Conservation (phyloP, 2,888 invertebrate genomes). For the Apamea epomidion region DNA sequence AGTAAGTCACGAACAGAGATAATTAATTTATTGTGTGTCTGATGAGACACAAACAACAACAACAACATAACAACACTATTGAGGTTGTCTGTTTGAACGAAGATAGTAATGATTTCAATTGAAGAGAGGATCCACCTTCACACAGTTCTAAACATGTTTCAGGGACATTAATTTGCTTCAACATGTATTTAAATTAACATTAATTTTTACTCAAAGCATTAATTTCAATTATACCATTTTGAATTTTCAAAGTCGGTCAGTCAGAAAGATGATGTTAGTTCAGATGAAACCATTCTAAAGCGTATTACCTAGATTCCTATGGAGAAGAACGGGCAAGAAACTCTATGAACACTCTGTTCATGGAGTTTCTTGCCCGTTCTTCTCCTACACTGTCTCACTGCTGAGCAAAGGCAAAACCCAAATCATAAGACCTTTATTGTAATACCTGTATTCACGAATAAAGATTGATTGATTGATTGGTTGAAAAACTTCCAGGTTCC, state of each 20-base stretch:
- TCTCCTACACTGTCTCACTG: neutral
- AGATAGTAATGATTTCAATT: neutral
- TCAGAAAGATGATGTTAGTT: neutral
- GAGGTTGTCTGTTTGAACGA: neutral
- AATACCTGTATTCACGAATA: too few species aligned
- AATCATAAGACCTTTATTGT: too few species aligned
- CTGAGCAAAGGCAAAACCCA: neutral
- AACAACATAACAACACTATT: neutral
- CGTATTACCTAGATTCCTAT: too few species aligned
- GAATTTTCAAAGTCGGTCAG: neutral
- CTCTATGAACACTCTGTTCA: neutral
- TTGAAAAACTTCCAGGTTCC: too few species aligned
- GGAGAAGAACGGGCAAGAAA: too few species aligned
- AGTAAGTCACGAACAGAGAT: neutral
- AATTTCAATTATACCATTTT: neutral
- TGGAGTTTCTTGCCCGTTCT: too few species aligned
- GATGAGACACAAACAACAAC: constrained; percentile 1
- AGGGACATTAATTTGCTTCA: neutral
- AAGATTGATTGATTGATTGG: too few species aligned
- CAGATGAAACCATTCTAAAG: too few species aligned
- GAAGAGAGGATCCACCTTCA: neutral
- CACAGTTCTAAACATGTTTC: neutral
- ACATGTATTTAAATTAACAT: neutral
- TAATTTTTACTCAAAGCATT: neutral
- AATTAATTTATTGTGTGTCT: neutral